Evolutionary conservation across 2,797 vertebrate genomes (phyloP), one percentile per base, ranked within the genome.

Genomic region (Lacerta agilis): DNA sequence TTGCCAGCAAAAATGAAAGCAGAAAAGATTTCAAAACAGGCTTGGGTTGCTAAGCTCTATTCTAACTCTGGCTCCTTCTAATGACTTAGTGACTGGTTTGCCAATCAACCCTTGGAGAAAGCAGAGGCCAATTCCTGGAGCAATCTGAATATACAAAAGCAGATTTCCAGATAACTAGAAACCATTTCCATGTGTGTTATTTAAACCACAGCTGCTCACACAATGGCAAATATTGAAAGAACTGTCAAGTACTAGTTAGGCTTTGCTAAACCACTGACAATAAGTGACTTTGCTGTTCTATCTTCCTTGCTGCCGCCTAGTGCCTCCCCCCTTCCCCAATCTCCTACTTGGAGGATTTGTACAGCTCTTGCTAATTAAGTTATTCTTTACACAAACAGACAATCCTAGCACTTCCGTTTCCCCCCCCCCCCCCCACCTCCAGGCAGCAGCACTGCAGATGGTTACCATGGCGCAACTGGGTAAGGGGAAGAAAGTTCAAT

Each of bases 401-500:
- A 95, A 95, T 95, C 94, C 93, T 78, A 85, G 81, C 86, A 92
- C 93, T 96, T 96, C 94, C 91, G 86, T 93, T 95, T 94, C 88
- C 96, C 49, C 92, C 95, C 96, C 92, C 95, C 96, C 38, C 38
- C 41, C 92, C 95, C 96, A 95, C 94, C 92, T 95, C 94, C 95
- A 96, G 38, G 75, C 91, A 96, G 95, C 93, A 95, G 96, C 94
- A 96, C 88, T 17, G 91, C 95, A 95, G 95, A 96, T 93, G 91
- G 97, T 98, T 97, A 95, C 97, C 96, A 97, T 96, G 97, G 97
- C 89, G 93, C 96, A 95, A 94, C 88, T 93, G 87, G 86, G 90
- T 88, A 81, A 88, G 95, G 95, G 93, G 96, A 95, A 92, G 94
- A 97, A 98, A 98, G 98, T 97, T 94, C 95, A 96, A 96, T 97